phyloP scores from a whole-genome alignment of 2,888 invertebrate species.

The Bellardia pandia region DNA sequence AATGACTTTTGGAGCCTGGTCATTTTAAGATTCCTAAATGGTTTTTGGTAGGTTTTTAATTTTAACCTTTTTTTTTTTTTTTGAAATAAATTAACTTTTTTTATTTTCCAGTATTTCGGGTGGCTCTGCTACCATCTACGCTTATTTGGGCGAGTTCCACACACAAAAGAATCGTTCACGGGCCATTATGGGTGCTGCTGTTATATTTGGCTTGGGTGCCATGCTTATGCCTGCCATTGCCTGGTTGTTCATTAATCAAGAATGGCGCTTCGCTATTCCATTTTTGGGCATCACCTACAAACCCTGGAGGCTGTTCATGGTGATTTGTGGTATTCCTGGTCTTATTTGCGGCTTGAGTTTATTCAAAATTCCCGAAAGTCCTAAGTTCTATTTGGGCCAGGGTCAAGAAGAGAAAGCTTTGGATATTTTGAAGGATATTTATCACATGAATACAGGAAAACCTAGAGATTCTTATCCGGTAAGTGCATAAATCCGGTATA shows the following conservation, averaged over 20 bases:
- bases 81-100: not conserved
- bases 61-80: not conserved
- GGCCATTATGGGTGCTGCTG: conserved; percentile 82
- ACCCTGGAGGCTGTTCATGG: conserved; percentile 82
- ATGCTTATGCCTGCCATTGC: conserved; percentile 81
- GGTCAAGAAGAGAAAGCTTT: conserved; percentile 78
- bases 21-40: conserved; percentile 85
- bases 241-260: conserved; percentile 81
- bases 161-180: conserved; percentile 84
- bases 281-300: conserved; percentile 78
- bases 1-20: conserved; percentile 85
- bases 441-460: conserved; percentile 77
- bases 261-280: conserved; percentile 79
- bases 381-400: conserved; percentile 80
- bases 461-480: conserved; percentile 76
- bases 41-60: conserved; percentile 84
- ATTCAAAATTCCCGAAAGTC: conserved; percentile 81
- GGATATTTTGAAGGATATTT: conserved; percentile 78
- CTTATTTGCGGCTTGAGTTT: conserved; percentile 79
- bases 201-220: conserved; percentile 81
- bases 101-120: conserved; percentile 81
- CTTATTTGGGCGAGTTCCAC: conserved; percentile 85
- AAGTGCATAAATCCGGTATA: conserved; percentile 59
- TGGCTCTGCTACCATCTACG: conserved; percentile 85
- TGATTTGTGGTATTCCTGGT: conserved; percentile 81